Evolutionary conservation across 1,140 invertebrate species (phyloP).

Genomic region (Venustaconcha ellipsiformis): DNA sequence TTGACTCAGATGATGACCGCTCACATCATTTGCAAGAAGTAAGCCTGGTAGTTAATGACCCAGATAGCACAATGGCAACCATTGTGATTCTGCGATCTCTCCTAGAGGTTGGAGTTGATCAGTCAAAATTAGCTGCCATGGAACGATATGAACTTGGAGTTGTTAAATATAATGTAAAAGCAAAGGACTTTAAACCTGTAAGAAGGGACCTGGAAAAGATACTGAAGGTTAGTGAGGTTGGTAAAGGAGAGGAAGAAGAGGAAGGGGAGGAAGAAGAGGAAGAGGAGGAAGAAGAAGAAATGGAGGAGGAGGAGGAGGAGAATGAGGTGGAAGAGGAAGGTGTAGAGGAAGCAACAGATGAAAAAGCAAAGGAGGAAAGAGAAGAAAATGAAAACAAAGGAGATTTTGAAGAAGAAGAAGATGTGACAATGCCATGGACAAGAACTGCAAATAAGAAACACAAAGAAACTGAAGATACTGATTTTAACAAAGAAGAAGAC

Average conservation of each 20-base stretch:
- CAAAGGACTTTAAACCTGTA: background rate
- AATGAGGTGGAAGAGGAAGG: background rate
- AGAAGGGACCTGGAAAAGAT: background rate
- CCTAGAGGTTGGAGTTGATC: constrained; percentile 25
- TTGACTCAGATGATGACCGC: background rate
- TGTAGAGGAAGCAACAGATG: background rate
- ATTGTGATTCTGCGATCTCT: constrained; percentile 38
- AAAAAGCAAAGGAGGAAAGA: background rate
- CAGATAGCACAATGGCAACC: constrained; percentile 32
- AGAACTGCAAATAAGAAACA: too few species aligned
- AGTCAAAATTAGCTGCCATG: constrained; percentile 27
- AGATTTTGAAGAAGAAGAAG: too few species aligned
- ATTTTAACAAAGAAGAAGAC: background rate
- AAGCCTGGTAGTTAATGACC: constrained; percentile 30
- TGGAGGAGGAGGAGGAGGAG: background rate
- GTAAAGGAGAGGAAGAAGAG: background rate
- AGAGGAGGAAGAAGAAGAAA: background rate
- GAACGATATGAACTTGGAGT: constrained; percentile 17
- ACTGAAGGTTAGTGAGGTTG: background rate
- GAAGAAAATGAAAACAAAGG: background rate
- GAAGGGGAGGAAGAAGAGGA: too few species aligned
- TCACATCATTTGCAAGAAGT: constrained; percentile 25
- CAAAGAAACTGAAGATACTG: too few species aligned
- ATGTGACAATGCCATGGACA: too few species aligned
- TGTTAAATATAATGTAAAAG: background rate